These are phyloP conservation scores for Aromia moschata DNA, from an alignment of 2,888 invertebrate species.

Conservation along the genomic window DNA sequence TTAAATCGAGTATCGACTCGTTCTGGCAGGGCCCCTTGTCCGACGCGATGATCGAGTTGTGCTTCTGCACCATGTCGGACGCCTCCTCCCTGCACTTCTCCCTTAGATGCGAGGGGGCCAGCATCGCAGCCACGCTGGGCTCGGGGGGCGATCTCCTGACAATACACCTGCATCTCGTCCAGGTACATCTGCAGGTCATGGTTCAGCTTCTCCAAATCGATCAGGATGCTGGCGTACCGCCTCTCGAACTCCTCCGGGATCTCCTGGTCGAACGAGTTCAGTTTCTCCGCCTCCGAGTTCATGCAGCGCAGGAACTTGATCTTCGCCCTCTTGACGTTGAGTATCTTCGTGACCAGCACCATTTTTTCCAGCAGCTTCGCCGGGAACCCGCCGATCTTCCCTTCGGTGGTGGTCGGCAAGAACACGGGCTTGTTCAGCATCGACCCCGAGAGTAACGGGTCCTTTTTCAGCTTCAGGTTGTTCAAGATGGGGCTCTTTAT, in stretches of 20 bases:
- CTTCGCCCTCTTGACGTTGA: constrained; percentile 83
- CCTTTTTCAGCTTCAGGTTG: constrained; percentile 66
- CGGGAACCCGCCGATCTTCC: constrained; percentile 83
- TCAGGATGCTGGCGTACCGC: constrained; percentile 86
- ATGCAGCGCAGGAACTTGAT: constrained; percentile 83
- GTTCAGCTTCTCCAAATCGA: constrained; percentile 92
- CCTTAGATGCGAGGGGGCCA: constrained; percentile 87
- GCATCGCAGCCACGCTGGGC: constrained; percentile 84
- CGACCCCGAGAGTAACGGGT: constrained; percentile 74
- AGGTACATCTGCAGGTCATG: constrained; percentile 86
- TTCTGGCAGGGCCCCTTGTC: constrained; percentile 65
- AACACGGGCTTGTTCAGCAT: constrained; percentile 53
- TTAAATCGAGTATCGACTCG: constrained; percentile 76
- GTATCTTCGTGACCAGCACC: constrained; percentile 86
- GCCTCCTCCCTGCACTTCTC: constrained; percentile 91
- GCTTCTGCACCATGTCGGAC: constrained; percentile 78
- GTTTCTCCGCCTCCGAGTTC: constrained; percentile 91
- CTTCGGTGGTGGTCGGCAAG: constrained; percentile 56
- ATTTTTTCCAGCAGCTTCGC: constrained; percentile 85
- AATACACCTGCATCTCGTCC: constrained; percentile 83
- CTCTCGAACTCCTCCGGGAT: constrained; percentile 89
- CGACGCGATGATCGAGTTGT: constrained; percentile 69
- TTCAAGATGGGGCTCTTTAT: constrained; percentile 61
- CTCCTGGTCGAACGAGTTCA: constrained; percentile 80
- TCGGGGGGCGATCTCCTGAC: constrained; percentile 89